These are phyloP conservation scores for Pipistrellus pygmaeus DNA, from an alignment of 2,797 vertebrate genomes.

Conservation along the genomic window DNA sequence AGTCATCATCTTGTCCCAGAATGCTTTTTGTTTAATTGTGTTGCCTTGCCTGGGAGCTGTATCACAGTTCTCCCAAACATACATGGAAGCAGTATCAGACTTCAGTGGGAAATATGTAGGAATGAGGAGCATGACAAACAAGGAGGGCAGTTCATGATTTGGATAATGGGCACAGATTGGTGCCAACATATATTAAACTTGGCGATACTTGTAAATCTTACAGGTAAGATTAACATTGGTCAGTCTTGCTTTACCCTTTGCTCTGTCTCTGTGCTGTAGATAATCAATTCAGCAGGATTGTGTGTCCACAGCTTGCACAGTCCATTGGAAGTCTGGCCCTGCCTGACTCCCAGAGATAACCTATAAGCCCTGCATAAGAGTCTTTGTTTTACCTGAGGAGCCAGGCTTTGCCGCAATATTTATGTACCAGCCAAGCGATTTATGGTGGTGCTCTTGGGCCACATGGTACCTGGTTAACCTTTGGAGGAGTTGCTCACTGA, in stretches of 20 bases:
- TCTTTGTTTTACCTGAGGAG: background rate
- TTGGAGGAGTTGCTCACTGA: background rate
- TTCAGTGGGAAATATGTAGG: accelerated
- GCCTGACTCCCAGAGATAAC: background rate
- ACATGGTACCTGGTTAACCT: background rate
- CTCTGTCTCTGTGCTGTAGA: background rate
- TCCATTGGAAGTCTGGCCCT: background rate
- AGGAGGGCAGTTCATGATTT: background rate
- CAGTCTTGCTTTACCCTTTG: background rate
- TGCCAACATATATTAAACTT: background rate
- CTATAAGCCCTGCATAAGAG: background rate
- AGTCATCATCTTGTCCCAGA: background rate
- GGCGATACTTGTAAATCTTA: background rate
- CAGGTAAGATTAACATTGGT: background rate
- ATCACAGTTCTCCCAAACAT: background rate
- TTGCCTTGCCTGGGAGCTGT: background rate
- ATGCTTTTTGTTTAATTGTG: background rate
- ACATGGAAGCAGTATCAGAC: background rate
- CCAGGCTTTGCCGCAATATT: background rate
- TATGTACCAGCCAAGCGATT: background rate
- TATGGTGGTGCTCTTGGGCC: background rate
- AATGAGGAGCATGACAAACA: background rate
- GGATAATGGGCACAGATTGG: background rate
- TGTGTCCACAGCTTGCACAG: background rate
- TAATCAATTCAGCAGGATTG: background rate